A percentile compares a stretch with the other conserved stretches of the same genome.
These are phyloP conservation scores for Ariolimax columbianus DNA, from an alignment of 2,888 invertebrate species.

Conservation along the genomic window DNA sequence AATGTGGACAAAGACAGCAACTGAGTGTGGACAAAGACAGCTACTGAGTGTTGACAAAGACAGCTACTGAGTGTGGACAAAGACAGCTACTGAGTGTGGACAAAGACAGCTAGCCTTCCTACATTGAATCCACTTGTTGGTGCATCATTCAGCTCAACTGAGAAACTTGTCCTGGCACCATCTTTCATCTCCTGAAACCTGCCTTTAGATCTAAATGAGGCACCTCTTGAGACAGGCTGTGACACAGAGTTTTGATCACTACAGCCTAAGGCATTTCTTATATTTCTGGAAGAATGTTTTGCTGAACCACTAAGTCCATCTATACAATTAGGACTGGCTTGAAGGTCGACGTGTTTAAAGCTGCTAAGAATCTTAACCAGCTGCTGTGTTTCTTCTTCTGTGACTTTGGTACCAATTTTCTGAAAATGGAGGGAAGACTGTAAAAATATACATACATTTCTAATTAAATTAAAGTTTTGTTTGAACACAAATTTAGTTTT, in stretches of 20 bases:
- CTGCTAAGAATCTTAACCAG: constrained; percentile 71
- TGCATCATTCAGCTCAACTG: neutral
- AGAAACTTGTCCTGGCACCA: neutral
- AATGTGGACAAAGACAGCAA: too few species aligned
- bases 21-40: too few species aligned
- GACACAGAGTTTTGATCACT: constrained; percentile 52
- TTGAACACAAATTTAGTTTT: too few species aligned
- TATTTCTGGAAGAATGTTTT: neutral
- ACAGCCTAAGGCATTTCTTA: constrained; percentile 25
- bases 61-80: too few species aligned
- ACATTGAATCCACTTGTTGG: constrained; percentile 48
- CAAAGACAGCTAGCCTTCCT: neutral
- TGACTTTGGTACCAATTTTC: constrained; percentile 30
- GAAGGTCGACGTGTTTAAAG: constrained; percentile 72
- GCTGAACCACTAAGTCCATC: constrained; percentile 31
- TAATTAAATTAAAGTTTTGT: neutral
- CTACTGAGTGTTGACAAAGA: too few species aligned
- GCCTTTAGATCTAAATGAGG: constrained; percentile 54
- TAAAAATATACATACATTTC: neutral
- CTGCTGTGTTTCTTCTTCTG: constrained; percentile 67
- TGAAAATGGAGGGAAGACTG: neutral
- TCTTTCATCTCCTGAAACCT: constrained; percentile 68
- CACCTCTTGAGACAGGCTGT: constrained; percentile 64
- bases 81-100: too few species aligned
- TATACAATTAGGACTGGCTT: constrained; percentile 57